phyloP scores from a whole-genome alignment of 2,113 vertebrate genomes.

The Uropsilus gracilis region DNA sequence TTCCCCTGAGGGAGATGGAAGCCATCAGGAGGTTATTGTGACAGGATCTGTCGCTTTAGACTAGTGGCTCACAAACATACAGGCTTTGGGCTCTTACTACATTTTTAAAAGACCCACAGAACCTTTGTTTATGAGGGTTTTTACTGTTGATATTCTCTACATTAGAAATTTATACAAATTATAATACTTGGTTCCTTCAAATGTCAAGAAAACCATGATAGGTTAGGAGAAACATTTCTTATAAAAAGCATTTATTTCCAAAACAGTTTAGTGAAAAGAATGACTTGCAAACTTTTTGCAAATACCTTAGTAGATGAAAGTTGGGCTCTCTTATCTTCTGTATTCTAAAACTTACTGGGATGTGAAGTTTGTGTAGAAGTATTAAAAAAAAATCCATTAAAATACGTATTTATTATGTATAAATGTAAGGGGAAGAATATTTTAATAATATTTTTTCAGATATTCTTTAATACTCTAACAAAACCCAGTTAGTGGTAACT shows the following conservation, averaged over 20 bases:
- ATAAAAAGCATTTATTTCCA: not conserved
- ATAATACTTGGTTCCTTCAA: not conserved
- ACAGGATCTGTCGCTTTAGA: not conserved
- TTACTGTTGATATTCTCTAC: not conserved
- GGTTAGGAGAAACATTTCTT: not conserved
- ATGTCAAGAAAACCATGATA: not conserved
- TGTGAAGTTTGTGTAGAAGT: not conserved
- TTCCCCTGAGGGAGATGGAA: not conserved
- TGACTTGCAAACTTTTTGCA: not conserved
- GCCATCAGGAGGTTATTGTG: not conserved
- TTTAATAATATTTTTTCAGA: not conserved
- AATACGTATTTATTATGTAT: not conserved
- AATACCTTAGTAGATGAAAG: not conserved
- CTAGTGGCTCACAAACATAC: not conserved
- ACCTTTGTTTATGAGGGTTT: not conserved
- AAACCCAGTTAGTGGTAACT: not conserved
- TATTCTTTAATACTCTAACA: not conserved
- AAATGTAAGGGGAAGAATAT: not conserved
- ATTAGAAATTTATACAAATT: not conserved
- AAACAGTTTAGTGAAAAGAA: not conserved
- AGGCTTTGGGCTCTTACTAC: not conserved
- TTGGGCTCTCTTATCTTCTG: not conserved
- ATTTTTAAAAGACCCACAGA: not conserved
- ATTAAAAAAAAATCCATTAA: not conserved
- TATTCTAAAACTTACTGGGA: not conserved